Conservation (phyloP, 2,888 invertebrate genomes). For the Chelonus formosanus region DNA sequence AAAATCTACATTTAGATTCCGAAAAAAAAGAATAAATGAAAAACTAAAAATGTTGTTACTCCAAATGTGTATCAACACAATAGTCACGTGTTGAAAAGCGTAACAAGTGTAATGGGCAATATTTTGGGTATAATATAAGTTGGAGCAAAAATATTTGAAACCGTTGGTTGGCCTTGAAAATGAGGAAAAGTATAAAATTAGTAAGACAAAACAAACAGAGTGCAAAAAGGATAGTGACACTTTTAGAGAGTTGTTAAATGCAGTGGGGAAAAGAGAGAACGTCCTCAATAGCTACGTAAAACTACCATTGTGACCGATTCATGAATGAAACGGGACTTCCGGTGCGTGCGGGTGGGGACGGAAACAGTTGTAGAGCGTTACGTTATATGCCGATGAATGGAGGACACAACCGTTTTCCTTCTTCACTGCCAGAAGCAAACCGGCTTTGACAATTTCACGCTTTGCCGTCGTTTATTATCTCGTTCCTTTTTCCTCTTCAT, state of each 20-base stretch:
- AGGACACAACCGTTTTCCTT: conserved; percentile 46
- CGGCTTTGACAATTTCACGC: conserved; percentile 44
- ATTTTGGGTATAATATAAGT: too few species aligned
- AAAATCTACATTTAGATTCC: too few species aligned
- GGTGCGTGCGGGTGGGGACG: conserved; percentile 58
- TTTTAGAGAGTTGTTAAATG: background rate
- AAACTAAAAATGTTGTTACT: too few species aligned
- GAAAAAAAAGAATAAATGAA: too few species aligned
- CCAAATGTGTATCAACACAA: too few species aligned
- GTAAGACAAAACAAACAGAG: conserved; percentile 30
- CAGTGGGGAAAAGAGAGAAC: conserved; percentile 29
- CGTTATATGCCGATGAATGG: conserved; percentile 55
- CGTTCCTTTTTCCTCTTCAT: background rate
- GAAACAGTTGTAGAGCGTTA: conserved; percentile 62
- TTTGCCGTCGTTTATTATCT: conserved; percentile 26
- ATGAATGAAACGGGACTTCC: conserved; percentile 65
- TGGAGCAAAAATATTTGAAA: too few species aligned
- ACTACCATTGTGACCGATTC: conserved; percentile 64
- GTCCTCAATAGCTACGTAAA: conserved; percentile 62
- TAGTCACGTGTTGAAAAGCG: too few species aligned
- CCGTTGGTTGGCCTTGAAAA: too few species aligned
- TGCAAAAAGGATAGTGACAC: conserved; percentile 23
- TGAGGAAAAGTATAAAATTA: too few species aligned
- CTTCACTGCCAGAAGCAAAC: conserved; percentile 48
- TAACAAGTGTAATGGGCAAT: too few species aligned